Evolutionary conservation across 2,113 vertebrate genomes (phyloP).

Genomic region (Phrynocephalus versicolor): DNA sequence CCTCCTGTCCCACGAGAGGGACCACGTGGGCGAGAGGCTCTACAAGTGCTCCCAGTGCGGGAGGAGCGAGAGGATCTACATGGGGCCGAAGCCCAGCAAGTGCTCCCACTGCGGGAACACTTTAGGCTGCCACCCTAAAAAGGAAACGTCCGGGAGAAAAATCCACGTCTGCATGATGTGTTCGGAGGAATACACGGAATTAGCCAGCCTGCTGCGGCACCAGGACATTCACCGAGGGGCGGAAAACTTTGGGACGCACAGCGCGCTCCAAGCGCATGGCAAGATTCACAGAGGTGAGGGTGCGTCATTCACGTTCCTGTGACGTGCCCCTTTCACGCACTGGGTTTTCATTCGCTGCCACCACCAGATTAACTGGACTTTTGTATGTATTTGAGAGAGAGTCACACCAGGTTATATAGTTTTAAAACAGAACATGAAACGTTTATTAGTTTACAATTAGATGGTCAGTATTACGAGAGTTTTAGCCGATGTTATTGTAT

Average conservation of each 20-base stretch:
- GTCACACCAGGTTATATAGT: too few relatives aligned
- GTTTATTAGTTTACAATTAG: too few relatives aligned
- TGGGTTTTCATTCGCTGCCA: too few relatives aligned
- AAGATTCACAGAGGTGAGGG: slow-evolving; percentile 19
- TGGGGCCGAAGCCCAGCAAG: slow-evolving; percentile 44
- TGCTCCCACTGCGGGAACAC: slow-evolving; percentile 53
- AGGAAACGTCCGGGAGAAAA: slow-evolving; percentile 3
- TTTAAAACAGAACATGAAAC: too few relatives aligned
- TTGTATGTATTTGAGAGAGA: too few relatives aligned
- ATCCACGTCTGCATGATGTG: neutral
- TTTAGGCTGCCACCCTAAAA: slow-evolving; percentile 51
- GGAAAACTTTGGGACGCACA: slow-evolving; percentile 40
- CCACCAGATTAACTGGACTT: too few relatives aligned
- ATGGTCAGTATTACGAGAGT: too few relatives aligned
- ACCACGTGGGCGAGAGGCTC: slow-evolving; percentile 83
- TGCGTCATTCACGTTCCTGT: too few relatives aligned
- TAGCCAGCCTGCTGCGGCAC: neutral
- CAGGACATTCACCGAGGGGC: neutral
- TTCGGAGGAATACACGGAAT: neutral
- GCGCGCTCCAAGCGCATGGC: slow-evolving; percentile 43
- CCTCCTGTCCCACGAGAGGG: slow-evolving; percentile 83
- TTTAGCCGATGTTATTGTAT: too few relatives aligned
- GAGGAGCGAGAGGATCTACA: slow-evolving; percentile 46
- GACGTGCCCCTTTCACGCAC: too few relatives aligned
- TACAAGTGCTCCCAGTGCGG: slow-evolving; percentile 73